A percentile compares a stretch with the other conserved stretches of the same genome.
Conservation (phyloP, 2,797 vertebrate species). For the Pangasius krempfi region DNA sequence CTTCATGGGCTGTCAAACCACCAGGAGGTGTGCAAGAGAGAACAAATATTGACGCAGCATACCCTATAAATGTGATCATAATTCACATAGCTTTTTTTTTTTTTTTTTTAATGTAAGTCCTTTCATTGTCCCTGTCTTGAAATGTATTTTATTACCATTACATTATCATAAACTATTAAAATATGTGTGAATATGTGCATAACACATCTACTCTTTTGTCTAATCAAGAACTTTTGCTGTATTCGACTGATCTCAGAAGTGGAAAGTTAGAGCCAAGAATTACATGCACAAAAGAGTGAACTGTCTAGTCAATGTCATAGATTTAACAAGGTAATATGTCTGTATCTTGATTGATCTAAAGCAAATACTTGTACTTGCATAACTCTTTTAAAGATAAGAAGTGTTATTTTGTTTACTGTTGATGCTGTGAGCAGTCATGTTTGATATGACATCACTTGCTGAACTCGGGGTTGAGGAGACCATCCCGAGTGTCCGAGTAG, state of each 20-base stretch:
- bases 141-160: not conserved
- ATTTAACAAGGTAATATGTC: not conserved
- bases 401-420: too few species aligned
- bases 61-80: not conserved
- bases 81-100: not conserved
- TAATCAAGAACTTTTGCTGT: not conserved
- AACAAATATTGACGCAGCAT: not conserved
- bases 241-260: not conserved
- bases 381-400: not conserved
- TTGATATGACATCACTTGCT: not conserved
- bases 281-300: not conserved
- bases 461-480: not conserved
- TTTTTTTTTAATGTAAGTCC: not conserved
- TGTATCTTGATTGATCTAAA: not conserved
- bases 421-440: not conserved
- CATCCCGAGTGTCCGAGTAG: not conserved
- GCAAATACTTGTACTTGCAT: not conserved
- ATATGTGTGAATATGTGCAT: not conserved
- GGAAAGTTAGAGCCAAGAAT: not conserved
- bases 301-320: not conserved
- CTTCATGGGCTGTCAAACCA: conserved; percentile 2
- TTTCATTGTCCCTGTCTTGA: not conserved
- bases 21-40: not conserved
- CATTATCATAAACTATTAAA: not conserved
- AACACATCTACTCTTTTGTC: not conserved